Evolutionary conservation across 2,888 invertebrate genomes (phyloP), one percentile per base, ranked within the genome.

Genomic region (Adela reaumurella): DNA sequence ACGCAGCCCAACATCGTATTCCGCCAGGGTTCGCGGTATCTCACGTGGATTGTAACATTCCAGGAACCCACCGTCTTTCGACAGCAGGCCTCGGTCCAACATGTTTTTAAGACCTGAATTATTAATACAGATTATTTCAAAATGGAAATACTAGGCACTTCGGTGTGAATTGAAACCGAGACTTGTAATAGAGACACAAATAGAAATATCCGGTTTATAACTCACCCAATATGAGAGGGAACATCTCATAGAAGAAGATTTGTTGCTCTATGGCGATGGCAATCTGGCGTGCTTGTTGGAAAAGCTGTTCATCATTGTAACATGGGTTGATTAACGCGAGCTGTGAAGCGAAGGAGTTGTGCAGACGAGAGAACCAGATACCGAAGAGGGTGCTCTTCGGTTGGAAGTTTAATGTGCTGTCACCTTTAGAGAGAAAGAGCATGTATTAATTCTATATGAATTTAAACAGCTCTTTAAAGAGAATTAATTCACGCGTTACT

Each of bases 241-340:
- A 48, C 43, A 48, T 24, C 29, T 48, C 48, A 28, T 48, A 48
- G 3, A 48, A 20, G 3, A 43, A 14, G 14, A 48, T 48, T 5
- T 48, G 17, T 43, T 48, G 48, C 19, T 48, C 43, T 8, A 48
- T 16, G 11, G 48, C 43, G 19, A 48, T 48, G 18, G 43, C 44
- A 17, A 48, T 44, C 3, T 43, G 20, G 17, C 48, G 20, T 3
- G 48, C 48, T 6, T 43, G 42, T 28, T 43, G 24, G 17, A 43
- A 48, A n/a, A 48, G 43, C 17, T 43, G 43, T 18, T 48, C 48
- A 17, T 48, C 48, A 14, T 43, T 43, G 42, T 24, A 48, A 18
- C 48, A 48, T 20, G 41, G 48, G 19, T 48, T 48, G 24, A 48
- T 43, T n/a, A 48, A 44, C 6, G 43, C 43, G 8, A 48, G 24